Evolutionary conservation across 2,797 vertebrate genomes (phyloP).

Genomic region (Ctenopoma kingsleyae): DNA sequence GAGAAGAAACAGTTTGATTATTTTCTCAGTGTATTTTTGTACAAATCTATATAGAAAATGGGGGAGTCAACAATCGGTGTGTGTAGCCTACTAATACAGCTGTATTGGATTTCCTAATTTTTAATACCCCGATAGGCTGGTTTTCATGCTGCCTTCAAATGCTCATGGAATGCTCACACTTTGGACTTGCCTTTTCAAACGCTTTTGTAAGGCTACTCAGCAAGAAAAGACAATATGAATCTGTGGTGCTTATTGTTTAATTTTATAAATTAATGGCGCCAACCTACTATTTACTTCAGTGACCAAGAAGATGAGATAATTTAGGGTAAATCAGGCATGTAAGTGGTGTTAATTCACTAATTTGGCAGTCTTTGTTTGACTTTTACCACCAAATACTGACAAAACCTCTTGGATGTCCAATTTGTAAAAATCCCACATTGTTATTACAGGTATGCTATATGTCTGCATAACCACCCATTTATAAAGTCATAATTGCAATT

Average conservation of each 20-base stretch:
- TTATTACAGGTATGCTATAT: conserved; percentile 30
- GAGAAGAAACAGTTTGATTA: conserved; percentile 99
- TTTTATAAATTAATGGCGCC: conserved; percentile 50
- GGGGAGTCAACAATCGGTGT: conserved; percentile 98
- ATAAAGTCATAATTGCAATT: conserved; percentile 35
- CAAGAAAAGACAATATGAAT: conserved; percentile 52
- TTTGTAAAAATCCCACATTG: conserved; percentile 16
- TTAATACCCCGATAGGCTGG: conserved; percentile 92
- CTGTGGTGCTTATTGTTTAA: conserved; percentile 63
- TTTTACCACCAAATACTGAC: conserved; percentile 62
- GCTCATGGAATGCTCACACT: conserved; percentile 65
- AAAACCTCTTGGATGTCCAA: conserved; percentile 39
- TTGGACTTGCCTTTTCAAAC: conserved; percentile 31
- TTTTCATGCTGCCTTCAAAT: conserved; percentile 89
- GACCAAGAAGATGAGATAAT: conserved; percentile 35
- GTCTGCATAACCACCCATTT: conserved; percentile 10
- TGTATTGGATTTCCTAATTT: conserved; percentile 97
- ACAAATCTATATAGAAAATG: conserved; percentile 98
- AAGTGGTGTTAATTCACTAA: conserved; percentile 30
- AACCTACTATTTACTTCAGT: conserved; percentile 34
- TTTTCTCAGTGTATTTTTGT: conserved; percentile 99
- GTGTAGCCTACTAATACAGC: conserved; percentile 89
- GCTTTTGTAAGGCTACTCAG: conserved; percentile 42
- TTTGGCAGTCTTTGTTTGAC: conserved; percentile 31
- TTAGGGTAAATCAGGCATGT: conserved; percentile 25